These are phyloP conservation scores for Sarcophaga carnaria DNA, from an alignment of 2,888 invertebrate species.

Conservation along the genomic window DNA sequence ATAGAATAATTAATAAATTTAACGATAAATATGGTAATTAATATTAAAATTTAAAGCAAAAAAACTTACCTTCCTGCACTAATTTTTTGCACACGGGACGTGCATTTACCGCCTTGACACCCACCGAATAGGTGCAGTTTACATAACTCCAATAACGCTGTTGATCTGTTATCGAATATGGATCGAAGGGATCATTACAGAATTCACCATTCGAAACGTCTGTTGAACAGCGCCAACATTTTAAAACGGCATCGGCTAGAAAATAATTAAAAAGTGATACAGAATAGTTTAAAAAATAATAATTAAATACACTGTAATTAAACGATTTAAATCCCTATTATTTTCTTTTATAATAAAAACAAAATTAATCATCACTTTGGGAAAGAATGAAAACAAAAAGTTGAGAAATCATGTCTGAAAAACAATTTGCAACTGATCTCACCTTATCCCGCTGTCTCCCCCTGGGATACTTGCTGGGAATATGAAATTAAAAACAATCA, in stretches of 20 bases:
- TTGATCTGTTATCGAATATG: conserved; percentile 81
- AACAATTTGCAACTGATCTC: not conserved
- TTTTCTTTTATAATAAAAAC: not conserved
- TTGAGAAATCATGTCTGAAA: not conserved
- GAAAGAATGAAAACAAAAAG: not conserved
- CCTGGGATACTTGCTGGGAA: too few species aligned
- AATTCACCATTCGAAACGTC: conserved; percentile 85
- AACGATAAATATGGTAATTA: not conserved
- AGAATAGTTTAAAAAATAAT: not conserved
- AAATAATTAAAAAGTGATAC: conserved; percentile 32
- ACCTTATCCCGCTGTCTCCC: not conserved
- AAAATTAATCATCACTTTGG: not conserved
- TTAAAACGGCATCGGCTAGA: conserved; percentile 85
- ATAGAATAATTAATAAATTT: not conserved
- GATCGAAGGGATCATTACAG: conserved; percentile 89
- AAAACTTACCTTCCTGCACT: conserved; percentile 86
- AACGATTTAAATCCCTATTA: not conserved
- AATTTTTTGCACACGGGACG: conserved; percentile 89
- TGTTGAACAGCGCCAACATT: conserved; percentile 90
- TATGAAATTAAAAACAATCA: not conserved
- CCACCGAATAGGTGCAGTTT: conserved; percentile 82
- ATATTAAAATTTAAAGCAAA: not conserved
- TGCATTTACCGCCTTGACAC: conserved; percentile 81
- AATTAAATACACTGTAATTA: not conserved
- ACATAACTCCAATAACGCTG: conserved; percentile 82